phyloP scores from a whole-genome alignment of 2,888 invertebrate genomes.

The Lissocephala sabroskyi region DNA sequence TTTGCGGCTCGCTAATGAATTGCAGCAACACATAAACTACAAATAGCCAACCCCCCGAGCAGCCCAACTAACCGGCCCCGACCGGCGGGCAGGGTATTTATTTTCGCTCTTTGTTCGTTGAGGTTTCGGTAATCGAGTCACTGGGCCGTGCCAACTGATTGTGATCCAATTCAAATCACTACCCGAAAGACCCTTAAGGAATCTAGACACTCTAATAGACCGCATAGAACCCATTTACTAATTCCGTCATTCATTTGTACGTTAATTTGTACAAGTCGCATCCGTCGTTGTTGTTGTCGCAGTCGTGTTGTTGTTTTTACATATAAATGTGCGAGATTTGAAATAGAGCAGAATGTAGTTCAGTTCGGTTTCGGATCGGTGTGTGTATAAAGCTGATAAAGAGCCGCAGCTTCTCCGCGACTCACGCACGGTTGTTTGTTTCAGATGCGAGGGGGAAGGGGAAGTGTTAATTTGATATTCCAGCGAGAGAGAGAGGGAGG shows the following conservation, averaged over 20 bases:
- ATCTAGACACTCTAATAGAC: background rate
- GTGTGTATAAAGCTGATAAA: constrained; percentile 37
- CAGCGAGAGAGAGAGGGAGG: no score
- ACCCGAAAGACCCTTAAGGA: no score
- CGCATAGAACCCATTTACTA: constrained; percentile 36
- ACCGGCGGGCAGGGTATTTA: background rate
- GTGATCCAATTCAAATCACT: no score
- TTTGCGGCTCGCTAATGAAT: constrained; percentile 47
- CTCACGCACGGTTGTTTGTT: no score
- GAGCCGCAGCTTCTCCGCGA: background rate
- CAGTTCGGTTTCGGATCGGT: constrained; percentile 27
- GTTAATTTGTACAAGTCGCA: constrained; percentile 57
- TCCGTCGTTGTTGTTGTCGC: constrained; percentile 22
- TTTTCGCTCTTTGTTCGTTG: background rate
- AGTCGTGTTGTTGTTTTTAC: constrained; percentile 36
- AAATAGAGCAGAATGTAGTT: constrained; percentile 57
- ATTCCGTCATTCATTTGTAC: constrained; percentile 63
- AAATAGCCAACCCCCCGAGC: no score
- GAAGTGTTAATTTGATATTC: no score
- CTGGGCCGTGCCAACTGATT: no score
- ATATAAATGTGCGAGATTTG: constrained; percentile 61
- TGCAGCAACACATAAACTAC: constrained; percentile 15
- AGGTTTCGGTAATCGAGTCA: no score
- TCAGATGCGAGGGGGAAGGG: no score
- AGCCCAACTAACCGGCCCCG: no score